These are phyloP conservation scores for Dryoscopus gambensis DNA, from an alignment of 2,113 vertebrate species.

Conservation along the genomic window DNA sequence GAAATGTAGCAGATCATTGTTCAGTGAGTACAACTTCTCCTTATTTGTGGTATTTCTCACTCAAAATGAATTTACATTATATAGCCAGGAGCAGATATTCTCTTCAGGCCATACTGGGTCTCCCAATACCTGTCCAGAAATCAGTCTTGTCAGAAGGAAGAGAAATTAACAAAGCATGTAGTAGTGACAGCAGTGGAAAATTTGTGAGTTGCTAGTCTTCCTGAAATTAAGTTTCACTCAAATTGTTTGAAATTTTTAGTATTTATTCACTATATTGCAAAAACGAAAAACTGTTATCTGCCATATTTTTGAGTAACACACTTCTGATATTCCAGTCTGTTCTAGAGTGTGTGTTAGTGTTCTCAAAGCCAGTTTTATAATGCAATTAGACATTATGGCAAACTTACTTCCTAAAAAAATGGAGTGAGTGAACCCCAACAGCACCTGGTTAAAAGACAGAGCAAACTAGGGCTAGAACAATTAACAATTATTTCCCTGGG, in stretches of 20 bases:
- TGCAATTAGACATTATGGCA: background rate
- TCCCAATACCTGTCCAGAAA: background rate
- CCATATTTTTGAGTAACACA: background rate
- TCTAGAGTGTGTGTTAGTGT: background rate
- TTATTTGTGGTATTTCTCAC: background rate
- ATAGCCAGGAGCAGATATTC: background rate
- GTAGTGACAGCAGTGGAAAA: background rate
- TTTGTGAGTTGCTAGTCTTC: rapidly evolving
- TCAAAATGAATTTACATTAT: background rate
- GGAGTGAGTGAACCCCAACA: background rate
- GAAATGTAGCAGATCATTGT: background rate
- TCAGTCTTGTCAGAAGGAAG: background rate
- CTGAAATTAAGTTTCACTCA: background rate
- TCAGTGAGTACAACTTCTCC: background rate
- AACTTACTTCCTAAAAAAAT: background rate
- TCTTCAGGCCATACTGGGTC: background rate
- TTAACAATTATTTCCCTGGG: background rate
- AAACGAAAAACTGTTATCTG: background rate
- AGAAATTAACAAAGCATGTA: background rate
- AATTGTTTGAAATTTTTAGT: background rate
- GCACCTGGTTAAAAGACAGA: background rate
- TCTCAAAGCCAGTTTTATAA: background rate
- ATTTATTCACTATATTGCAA: background rate
- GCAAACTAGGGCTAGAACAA: background rate
- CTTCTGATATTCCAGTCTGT: background rate